These are phyloP conservation scores for Actinia equina DNA, from an alignment of 64 coral and sea anemone genomes.

Conservation along the genomic window DNA sequence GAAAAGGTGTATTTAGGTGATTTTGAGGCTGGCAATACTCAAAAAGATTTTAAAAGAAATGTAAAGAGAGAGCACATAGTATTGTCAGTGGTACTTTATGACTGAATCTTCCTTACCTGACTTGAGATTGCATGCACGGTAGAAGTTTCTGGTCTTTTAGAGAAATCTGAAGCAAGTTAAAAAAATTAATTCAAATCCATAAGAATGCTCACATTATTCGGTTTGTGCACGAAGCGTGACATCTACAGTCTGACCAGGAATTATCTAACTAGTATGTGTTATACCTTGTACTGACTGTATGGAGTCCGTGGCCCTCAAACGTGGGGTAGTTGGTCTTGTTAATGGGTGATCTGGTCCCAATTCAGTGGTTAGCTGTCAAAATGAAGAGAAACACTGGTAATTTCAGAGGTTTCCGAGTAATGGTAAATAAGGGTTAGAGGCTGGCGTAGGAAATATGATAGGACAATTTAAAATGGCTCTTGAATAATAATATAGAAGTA, in stretches of 20 bases:
- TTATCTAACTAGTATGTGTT: not conserved
- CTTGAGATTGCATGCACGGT: not conserved
- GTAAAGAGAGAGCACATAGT: not conserved
- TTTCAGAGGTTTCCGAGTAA: too few relatives aligned
- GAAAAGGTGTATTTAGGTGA: too few relatives aligned
- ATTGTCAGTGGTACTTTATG: not conserved
- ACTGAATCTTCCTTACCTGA: not conserved
- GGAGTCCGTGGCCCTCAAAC: slow-evolving; percentile 23
- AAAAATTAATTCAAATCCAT: not conserved
- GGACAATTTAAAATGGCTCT: too few relatives aligned
- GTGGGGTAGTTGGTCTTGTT: slow-evolving; percentile 83
- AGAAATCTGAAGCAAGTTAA: not conserved
- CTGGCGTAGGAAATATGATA: too few relatives aligned
- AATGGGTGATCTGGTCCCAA: slow-evolving; percentile 69
- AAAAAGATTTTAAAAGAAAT: too few relatives aligned
- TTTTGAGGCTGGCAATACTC: not conserved
- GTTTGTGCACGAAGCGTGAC: too few relatives aligned
- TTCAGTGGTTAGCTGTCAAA: slow-evolving; percentile 38
- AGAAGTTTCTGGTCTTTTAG: not conserved
- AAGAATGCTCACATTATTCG: too few relatives aligned
- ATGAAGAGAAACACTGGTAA: not conserved
- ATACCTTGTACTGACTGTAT: slow-evolving; percentile 43
- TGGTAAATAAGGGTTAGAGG: too few relatives aligned
- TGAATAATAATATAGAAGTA: too few relatives aligned
- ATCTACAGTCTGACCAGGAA: too few relatives aligned